Conservation (phyloP, 2,113 vertebrate genomes). For the Dicaeum eximium region DNA sequence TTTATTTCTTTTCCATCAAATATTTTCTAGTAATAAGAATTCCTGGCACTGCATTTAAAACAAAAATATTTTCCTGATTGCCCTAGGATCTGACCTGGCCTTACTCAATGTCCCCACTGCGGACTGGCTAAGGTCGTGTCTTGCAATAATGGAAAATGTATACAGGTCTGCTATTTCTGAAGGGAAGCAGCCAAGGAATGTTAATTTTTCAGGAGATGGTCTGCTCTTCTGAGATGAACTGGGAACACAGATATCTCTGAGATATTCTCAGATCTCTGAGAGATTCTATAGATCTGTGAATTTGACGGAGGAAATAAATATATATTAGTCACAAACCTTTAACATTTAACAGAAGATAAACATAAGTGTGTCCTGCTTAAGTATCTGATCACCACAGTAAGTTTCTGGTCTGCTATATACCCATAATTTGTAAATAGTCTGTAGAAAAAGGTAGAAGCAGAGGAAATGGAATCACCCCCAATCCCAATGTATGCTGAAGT, state of each 20-base stretch:
- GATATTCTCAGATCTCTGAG: neutral
- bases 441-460: neutral
- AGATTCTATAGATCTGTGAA: neutral
- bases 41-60: neutral
- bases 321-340: neutral
- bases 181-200: neutral
- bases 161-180: neutral
- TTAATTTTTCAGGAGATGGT: neutral
- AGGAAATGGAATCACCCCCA: neutral
- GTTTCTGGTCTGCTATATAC: neutral
- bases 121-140: neutral
- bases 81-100: neutral
- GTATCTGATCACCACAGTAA: neutral
- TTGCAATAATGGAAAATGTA: neutral
- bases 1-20: neutral
- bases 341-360: neutral
- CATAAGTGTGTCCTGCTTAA: neutral
- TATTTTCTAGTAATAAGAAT: neutral
- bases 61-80: neutral
- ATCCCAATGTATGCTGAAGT: neutral
- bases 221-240: neutral
- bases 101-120: neutral
- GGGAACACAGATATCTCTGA: neutral
- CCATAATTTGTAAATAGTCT: neutral
- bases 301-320: neutral